phyloP scores from a whole-genome alignment of 53 echinoderm and acorn worm genomes.

The Echinarachnius parma region DNA sequence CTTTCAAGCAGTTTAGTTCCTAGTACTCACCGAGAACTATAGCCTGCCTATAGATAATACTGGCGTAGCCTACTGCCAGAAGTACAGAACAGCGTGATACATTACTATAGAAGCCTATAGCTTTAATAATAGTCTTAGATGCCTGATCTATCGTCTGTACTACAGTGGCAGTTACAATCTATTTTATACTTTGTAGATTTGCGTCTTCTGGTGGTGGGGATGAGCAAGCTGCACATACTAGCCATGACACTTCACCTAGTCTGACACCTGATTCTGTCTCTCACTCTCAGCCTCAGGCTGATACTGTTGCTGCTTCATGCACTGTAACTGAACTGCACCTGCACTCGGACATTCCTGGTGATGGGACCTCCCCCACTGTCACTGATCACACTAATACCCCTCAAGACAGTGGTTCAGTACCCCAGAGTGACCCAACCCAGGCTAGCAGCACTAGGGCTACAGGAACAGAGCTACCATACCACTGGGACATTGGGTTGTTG shows the following conservation, averaged over 20 bases:
- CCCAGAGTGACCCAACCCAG: slow-evolving; percentile 20
- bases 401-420: slow-evolving; percentile 29
- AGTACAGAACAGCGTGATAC: too few species aligned
- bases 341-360: slow-evolving; percentile 24
- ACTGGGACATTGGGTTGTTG: slow-evolving; percentile 27
- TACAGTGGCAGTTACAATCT: too few species aligned
- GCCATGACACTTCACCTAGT: slow-evolving; percentile 1
- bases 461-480: slow-evolving; percentile 24
- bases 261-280: slow-evolving; percentile 8
- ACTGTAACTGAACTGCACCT: slow-evolving; percentile 20
- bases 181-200: not conserved
- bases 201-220: slow-evolving; percentile 10
- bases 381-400: slow-evolving; percentile 24
- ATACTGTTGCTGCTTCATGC: slow-evolving; percentile 15
- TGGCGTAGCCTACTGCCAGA: too few species aligned
- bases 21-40: too few species aligned
- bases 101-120: too few species aligned
- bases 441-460: slow-evolving; percentile 26
- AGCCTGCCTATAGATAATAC: too few species aligned
- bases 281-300: slow-evolving; percentile 15
- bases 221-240: slow-evolving; percentile 6
- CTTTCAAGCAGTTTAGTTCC: too few species aligned
- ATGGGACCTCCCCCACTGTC: slow-evolving; percentile 22
- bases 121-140: too few species aligned
- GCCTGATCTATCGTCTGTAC: too few species aligned